Evolutionary conservation across 2,113 vertebrate species (phyloP).

Genomic region (Rhizomys pruinosus): DNA sequence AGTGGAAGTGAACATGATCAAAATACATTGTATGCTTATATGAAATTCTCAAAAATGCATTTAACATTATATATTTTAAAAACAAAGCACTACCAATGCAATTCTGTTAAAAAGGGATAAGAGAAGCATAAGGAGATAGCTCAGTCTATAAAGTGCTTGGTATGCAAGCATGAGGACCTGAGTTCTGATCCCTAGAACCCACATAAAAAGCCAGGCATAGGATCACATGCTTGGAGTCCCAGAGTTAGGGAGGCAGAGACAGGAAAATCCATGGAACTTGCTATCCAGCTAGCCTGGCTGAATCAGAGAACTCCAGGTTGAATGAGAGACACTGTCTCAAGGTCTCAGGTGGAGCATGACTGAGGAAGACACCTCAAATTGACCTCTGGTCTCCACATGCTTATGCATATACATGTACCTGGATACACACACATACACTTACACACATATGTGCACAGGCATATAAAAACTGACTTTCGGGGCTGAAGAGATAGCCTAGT

Average conservation of each 20-base stretch:
- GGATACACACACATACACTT: background rate
- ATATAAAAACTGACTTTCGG: too few relatives aligned
- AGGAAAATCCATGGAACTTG: background rate
- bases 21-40: background rate
- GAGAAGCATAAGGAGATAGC: background rate
- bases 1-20: background rate
- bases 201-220: background rate
- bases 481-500: too few relatives aligned
- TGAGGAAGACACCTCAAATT: background rate
- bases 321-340: background rate
- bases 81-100: too few relatives aligned
- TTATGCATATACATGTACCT: background rate
- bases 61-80: background rate
- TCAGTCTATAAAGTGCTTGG: background rate
- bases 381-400: background rate
- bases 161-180: background rate
- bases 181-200: background rate
- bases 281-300: too few relatives aligned
- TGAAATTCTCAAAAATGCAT: background rate
- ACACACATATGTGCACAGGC: background rate
- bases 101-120: background rate
- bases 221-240: background rate
- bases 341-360: too few relatives aligned
- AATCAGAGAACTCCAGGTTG: background rate
- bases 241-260: background rate